A percentile compares a stretch with the other conserved stretches of the same genome.
phyloP scores from a whole-genome alignment of 2,888 invertebrate species.

The Meiosimyza platycephala region DNA sequence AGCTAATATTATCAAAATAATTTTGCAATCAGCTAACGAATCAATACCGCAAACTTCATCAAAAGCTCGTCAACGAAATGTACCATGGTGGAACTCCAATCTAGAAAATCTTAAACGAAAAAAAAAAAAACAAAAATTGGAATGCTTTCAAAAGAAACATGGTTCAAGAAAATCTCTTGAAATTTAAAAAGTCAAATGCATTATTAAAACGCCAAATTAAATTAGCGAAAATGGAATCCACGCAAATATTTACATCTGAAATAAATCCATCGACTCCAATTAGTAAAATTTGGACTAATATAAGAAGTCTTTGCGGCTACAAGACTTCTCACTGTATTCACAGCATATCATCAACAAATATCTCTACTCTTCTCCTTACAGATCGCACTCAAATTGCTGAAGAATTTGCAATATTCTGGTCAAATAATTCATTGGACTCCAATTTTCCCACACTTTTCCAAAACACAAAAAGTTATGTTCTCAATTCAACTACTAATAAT shows the following conservation, averaged over 20 bases:
- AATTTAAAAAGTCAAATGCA: constrained; percentile 32
- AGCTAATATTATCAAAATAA: constrained; percentile 27
- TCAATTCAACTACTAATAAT: not conserved
- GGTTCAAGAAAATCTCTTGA: constrained; percentile 21
- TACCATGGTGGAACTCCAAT: constrained; percentile 30
- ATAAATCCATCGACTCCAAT: constrained; percentile 31
- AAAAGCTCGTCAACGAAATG: not conserved
- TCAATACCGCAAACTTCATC: constrained; percentile 27
- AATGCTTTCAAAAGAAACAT: constrained; percentile 21
- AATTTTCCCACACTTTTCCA: not conserved
- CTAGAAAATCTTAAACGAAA: constrained; percentile 22
- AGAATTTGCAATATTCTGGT: constrained; percentile 9
- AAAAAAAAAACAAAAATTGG: constrained; percentile 26
- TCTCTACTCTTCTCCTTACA: too few species aligned
- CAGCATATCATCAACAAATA: not conserved
- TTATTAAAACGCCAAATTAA: constrained; percentile 28
- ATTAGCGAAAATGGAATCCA: constrained; percentile 18
- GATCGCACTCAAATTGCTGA: not conserved
- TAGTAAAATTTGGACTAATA: constrained; percentile 32
- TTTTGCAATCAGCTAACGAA: constrained; percentile 26
- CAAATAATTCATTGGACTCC: not conserved
- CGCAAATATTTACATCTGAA: constrained; percentile 14
- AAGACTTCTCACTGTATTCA: constrained; percentile 22
- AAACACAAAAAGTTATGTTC: not conserved
- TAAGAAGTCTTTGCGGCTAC: constrained; percentile 26